Evolutionary conservation across 2,888 invertebrate genomes (phyloP), one percentile per base, ranked within the genome.

Genomic region (Caenorhabditis plicata): DNA sequence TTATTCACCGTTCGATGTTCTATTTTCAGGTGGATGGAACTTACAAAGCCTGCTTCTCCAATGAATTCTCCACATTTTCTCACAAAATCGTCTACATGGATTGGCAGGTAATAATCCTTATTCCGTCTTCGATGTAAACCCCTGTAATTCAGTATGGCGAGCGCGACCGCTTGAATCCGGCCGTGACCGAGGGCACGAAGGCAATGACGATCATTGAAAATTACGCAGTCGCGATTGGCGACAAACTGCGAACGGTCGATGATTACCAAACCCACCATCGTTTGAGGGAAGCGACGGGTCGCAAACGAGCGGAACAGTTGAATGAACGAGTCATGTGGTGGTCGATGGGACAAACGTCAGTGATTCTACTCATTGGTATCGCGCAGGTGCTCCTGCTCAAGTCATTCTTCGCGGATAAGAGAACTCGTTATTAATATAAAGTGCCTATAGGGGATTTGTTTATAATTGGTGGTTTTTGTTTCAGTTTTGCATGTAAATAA

Each of bases 41-140:
- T 13, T 70, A 70, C 41, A 78, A 79, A 69, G 89, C 89, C 11
- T 95, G 98, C 84, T 98, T 98, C 83, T 93, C 94, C 82, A 98
- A 99, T 85, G 94, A 98, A 83, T 98, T 98, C 83, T 96, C 96
- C 41, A 95, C 96, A 48, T 95, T 96, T 83, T 92, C 94, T 7
- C 96, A 98, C 82, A 98, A 98, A 84, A 87, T 95, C 68, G 92
- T 98, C 22, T 98, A 96, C 83, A 91, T 98, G 88, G 95, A 95
- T 82, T 89, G 96, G 78, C 91, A 92, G n/a, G n/a, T n/a, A n/a
- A n/a, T n/a, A n/a, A n/a, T n/a, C n/a, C n/a, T n/a, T n/a, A n/a
- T n/a, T n/a, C n/a, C n/a, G n/a, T n/a, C n/a, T n/a, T n/a, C n/a
- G n/a, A n/a, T n/a, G n/a, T n/a, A n/a, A n/a, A n/a, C n/a, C n/a